phyloP scores from a whole-genome alignment of 1,140 invertebrate genomes.

The Micrasema longulum region DNA sequence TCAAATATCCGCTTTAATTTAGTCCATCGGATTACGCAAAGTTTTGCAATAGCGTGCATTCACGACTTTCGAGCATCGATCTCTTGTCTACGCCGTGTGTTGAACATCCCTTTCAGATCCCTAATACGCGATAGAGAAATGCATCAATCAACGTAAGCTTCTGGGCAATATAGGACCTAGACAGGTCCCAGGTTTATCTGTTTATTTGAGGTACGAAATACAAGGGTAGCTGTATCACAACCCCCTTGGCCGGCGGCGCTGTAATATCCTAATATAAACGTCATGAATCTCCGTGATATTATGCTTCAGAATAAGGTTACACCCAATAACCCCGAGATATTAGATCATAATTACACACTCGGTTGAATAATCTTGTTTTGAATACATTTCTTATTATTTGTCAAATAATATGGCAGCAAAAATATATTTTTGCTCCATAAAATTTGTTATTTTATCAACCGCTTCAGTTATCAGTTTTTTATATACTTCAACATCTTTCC shows the following conservation, averaged over 20 bases:
- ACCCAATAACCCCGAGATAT: conserved; percentile 38
- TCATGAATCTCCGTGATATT: conserved; percentile 16
- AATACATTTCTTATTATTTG: conserved; percentile 5
- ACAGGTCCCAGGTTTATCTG: conserved; percentile 49
- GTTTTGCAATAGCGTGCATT: conserved; percentile 8
- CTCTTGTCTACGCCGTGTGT: no score
- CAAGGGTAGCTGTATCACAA: conserved; percentile 20
- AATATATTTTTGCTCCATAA: no score
- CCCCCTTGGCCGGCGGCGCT: background rate
- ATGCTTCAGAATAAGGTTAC: background rate
- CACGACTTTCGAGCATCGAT: conserved; percentile 4
- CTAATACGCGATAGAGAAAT: conserved; percentile 44
- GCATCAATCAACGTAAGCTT: conserved; percentile 53
- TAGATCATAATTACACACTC: conserved; percentile 26
- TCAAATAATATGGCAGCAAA: background rate
- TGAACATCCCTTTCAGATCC: conserved; percentile 31
- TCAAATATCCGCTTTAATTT: conserved; percentile 36
- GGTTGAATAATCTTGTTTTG: conserved; percentile 21
- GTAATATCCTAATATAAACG: conserved; percentile 32
- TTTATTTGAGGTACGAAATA: conserved; percentile 39
- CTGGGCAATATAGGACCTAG: conserved; percentile 48
- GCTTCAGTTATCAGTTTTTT: no score
- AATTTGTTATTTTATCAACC: no score
- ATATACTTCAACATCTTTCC: no score
- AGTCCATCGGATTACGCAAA: conserved; percentile 3